These are phyloP conservation scores for Epinephelus lanceolatus DNA, from an alignment of 2,113 vertebrate species.

Conservation along the genomic window DNA sequence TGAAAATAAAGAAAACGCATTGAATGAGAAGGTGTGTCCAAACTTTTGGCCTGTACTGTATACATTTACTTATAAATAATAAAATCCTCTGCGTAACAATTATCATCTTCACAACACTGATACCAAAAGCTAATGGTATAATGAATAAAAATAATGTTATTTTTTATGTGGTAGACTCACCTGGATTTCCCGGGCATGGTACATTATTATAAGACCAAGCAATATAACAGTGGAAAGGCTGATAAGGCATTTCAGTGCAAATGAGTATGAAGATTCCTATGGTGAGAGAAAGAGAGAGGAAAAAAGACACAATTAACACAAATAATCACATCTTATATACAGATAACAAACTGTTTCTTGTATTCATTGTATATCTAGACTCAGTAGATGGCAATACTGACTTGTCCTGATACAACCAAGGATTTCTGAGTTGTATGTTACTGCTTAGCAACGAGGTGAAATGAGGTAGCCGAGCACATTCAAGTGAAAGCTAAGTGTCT, in stretches of 20 bases:
- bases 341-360: not conserved
- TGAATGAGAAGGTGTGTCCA: too few relatives aligned
- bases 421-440: slow-evolving; percentile 13
- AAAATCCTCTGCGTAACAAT: not conserved
- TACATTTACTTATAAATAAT: too few relatives aligned
- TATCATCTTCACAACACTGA: slow-evolving; percentile 1
- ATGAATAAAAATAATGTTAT: not conserved
- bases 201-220: slow-evolving; percentile 95
- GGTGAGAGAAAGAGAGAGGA: slow-evolving; percentile 66
- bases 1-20: too few relatives aligned
- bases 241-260: slow-evolving; percentile 98
- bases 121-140: not conserved
- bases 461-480: not conserved
- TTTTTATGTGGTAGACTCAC: slow-evolving; percentile 80
- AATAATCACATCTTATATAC: not conserved
- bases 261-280: slow-evolving; percentile 93
- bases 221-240: slow-evolving; percentile 96
- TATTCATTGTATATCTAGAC: slow-evolving; percentile 18
- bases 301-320: not conserved
- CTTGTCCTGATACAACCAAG: not conserved
- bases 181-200: slow-evolving; percentile 97
- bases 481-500: not conserved
- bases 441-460: slow-evolving; percentile 39
- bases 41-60: too few relatives aligned
- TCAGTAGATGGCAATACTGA: not conserved